Evolutionary conservation across 2,113 vertebrate species (phyloP), one percentile per base, ranked within the genome.

Genomic region (Cettia cetti): DNA sequence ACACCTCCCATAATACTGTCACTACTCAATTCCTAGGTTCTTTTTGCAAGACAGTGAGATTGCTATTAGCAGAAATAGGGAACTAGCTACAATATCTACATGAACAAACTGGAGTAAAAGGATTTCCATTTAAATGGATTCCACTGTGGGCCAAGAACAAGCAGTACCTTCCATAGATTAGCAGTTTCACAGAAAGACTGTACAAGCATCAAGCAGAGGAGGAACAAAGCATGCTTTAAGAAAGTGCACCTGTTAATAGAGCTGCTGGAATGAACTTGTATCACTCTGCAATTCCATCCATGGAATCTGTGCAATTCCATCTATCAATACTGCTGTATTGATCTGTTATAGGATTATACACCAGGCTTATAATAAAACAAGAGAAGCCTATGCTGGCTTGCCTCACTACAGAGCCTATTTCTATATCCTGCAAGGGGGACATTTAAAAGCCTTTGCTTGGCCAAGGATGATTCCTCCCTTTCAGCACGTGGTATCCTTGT

Each of bases 361-460:
- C 13, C 47, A 56, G 13, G 15, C 37, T 35, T 53, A 6, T 4
- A 71, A 19, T 12, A 61, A 21, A 2, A 23, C 16, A 76, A 19
- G 24, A 60, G 44, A 90, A 57, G 16, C 26, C 65, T 22, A 3
- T 0, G 0, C 2, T 33, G 56, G 11, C 40, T 6, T 56, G 42
- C 31, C 21, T 56, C 63, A 47, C 42, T 63, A 1, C 70, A 57
- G 7, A 31, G 30, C 4, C 44, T 27, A 15, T 26, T 75, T 40
- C 56, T 23, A 21, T 9, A 50, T 2, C 18, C 23, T 54, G 28
- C 23, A 68, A 42, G 27, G 77, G 10, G 21, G 26, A 40, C 7
- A 70, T 63, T 35, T 39, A 50, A 45, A 79, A 42, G 26, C 42
- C 9, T 31, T 20, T 75, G 28, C 57, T 72, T 56, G 8, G 47